Conservation (phyloP, 2,888 invertebrate genomes). For the Corythucha ciliata region DNA sequence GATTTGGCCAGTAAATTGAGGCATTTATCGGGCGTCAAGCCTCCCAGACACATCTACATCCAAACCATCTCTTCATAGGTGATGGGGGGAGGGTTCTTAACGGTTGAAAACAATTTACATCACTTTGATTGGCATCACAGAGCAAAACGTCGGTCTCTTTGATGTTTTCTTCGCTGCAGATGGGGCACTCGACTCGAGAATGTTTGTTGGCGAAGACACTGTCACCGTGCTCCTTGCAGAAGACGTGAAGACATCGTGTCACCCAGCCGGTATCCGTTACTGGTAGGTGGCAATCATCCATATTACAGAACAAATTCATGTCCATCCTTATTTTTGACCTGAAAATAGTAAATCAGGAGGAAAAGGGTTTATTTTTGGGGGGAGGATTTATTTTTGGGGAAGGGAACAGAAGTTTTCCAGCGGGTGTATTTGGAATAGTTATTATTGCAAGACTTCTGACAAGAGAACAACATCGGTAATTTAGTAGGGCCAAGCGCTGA, state of each 20-base stretch:
- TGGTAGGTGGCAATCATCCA: constrained; percentile 27
- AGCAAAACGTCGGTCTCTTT: constrained; percentile 23
- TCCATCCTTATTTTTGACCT: too few species aligned
- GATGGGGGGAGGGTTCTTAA: too few species aligned
- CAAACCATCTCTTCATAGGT: too few species aligned
- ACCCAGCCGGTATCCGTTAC: constrained; percentile 30
- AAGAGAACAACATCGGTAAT: too few species aligned
- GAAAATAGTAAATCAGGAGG: too few species aligned
- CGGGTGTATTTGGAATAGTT: too few species aligned
- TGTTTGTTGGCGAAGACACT: constrained; percentile 22
- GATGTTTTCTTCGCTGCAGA: constrained; percentile 27
- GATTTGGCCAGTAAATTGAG: constrained; percentile 18
- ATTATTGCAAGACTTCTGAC: too few species aligned
- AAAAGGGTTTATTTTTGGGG: too few species aligned
- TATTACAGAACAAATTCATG: constrained; percentile 29
- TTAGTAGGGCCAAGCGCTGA: too few species aligned
- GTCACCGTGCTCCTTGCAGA: constrained; percentile 31
- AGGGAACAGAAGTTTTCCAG: too few species aligned
- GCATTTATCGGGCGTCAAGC: constrained; percentile 24
- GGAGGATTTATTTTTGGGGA: too few species aligned
- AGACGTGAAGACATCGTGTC: constrained; percentile 32
- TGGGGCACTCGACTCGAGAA: constrained; percentile 25
- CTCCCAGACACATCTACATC: constrained; percentile 26
- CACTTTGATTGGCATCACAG: constrained; percentile 21
- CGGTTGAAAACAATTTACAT: too few species aligned